Percentiles rank a stretch among this genome's conserved stretches.
Evolutionary conservation across 2,113 vertebrate species (phyloP).

Genomic region (Pongo pygmaeus): DNA sequence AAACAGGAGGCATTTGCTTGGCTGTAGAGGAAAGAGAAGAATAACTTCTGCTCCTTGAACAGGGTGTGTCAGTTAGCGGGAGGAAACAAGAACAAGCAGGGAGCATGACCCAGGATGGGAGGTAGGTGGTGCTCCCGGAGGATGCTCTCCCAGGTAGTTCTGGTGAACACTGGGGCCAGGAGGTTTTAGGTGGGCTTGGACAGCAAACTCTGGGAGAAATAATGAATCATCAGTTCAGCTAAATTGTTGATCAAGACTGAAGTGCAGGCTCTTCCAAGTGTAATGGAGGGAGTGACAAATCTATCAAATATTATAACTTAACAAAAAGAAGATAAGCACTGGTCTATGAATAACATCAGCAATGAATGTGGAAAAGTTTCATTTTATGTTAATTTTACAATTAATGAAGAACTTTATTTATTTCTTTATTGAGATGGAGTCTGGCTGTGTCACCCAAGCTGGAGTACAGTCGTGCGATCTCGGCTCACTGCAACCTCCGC

Average conservation of each 20-base stretch:
- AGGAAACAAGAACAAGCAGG: not conserved
- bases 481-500: too few species aligned
- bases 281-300: not conserved
- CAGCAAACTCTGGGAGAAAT: not conserved
- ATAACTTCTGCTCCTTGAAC: rapidly evolving
- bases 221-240: not conserved
- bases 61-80: not conserved
- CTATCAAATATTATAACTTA: not conserved
- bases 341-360: not conserved
- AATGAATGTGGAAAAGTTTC: not conserved
- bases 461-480: too few species aligned
- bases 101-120: not conserved
- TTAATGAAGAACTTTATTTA: not conserved
- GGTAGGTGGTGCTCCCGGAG: not conserved
- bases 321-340: not conserved
- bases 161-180: not conserved
- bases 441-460: too few species aligned
- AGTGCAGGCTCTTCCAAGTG: not conserved
- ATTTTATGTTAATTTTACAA: not conserved
- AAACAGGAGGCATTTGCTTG: not conserved
- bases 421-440: too few species aligned
- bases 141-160: too few species aligned
- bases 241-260: not conserved
- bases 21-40: not conserved
- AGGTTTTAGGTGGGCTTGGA: not conserved